Evolutionary conservation across 2,888 invertebrate genomes (phyloP).

Genomic region (Athripsodes cinereus): DNA sequence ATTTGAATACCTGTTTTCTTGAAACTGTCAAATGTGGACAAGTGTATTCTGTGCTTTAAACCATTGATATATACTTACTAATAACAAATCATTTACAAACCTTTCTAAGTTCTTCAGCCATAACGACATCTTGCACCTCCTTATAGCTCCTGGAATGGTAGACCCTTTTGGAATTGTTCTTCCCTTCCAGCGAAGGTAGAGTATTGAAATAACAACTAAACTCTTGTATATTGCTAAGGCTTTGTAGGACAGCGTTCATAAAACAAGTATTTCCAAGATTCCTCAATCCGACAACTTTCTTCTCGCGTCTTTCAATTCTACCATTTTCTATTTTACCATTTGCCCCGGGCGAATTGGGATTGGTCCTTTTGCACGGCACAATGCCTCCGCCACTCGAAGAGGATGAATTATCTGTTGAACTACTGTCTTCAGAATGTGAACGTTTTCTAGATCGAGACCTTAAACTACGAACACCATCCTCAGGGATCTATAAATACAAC

Average conservation of each 20-base stretch:
- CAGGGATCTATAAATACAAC: constrained; percentile 31
- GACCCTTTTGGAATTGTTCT: constrained; percentile 53
- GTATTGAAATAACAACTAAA: constrained; percentile 78
- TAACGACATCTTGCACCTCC: constrained; percentile 60
- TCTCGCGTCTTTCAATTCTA: constrained; percentile 51
- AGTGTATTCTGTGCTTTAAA: too few species aligned
- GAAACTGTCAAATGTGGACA: too few species aligned
- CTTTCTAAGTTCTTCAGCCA: constrained; percentile 76
- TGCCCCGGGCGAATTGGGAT: constrained; percentile 30
- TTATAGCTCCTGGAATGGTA: constrained; percentile 58
- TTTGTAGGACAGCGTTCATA: constrained; percentile 81
- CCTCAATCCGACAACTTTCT: constrained; percentile 63
- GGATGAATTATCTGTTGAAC: constrained; percentile 43
- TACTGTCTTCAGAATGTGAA: constrained; percentile 52
- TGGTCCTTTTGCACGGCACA: constrained; percentile 6
- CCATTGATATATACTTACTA: too few species aligned
- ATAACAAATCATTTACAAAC: constrained; percentile 31
- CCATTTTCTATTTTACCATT: constrained; percentile 43
- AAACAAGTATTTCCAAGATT: constrained; percentile 83
- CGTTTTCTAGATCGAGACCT: constrained; percentile 56
- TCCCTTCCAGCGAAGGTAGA: constrained; percentile 64
- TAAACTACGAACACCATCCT: constrained; percentile 51
- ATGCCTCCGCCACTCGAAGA: constrained; percentile 30
- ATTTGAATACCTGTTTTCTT: too few species aligned
- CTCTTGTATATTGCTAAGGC: constrained; percentile 77